Conservation (phyloP, 2,113 vertebrate genomes). For the Neolamprologus longior region DNA sequence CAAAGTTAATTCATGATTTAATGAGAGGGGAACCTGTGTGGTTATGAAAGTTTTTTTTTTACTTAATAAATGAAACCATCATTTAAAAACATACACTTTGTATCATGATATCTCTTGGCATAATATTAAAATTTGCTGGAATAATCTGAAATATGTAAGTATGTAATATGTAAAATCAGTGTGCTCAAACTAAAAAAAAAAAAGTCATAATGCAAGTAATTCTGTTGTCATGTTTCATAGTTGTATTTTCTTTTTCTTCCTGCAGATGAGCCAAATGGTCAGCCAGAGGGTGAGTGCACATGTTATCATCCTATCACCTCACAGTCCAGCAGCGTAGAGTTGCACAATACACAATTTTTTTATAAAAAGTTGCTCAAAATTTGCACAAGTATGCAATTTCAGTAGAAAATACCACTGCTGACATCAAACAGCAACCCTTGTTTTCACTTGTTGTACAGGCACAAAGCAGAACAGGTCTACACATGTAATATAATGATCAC, state of each 20-base stretch:
- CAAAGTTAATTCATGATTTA: background rate
- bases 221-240: background rate
- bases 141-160: background rate
- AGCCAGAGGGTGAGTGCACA: slow-evolving; percentile 69
- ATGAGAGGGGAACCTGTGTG: background rate
- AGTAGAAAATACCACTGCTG: background rate
- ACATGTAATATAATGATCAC: background rate
- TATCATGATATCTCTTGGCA: background rate
- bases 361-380: background rate
- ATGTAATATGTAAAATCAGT: background rate
- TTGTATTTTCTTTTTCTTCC: slow-evolving; percentile 14
- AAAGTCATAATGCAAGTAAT: background rate
- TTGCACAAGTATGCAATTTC: background rate
- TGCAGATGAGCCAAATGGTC: slow-evolving; percentile 64
- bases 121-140: background rate
- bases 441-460: background rate
- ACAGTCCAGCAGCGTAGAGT: background rate
- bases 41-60: fast-evolving
- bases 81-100: background rate
- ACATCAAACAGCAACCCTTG: background rate
- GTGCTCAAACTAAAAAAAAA: background rate
- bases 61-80: background rate
- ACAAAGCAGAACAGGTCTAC: background rate
- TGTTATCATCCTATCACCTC: background rate
- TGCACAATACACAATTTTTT: background rate